Evolutionary conservation across 2,797 vertebrate species (phyloP), one percentile per base, ranked within the genome.

Genomic region (Leptodactylus fallax): DNA sequence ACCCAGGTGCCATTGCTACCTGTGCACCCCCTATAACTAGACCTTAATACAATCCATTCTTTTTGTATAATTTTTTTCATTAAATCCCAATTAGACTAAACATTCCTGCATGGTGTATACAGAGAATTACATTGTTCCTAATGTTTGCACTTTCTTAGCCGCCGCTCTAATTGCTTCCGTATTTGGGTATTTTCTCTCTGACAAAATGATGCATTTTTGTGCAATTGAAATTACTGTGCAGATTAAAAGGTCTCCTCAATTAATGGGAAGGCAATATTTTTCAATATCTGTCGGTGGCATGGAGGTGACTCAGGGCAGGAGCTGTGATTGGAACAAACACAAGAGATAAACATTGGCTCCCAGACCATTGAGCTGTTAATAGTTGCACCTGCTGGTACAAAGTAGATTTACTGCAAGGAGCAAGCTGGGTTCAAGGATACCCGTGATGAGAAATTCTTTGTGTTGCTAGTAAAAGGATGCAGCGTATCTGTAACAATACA

Each of bases 401-500:
- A 87, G 53, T 92, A 97, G 95, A 97, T 97, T 98, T 96, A 96
- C 94, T 94, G 93, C 93, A 92, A 85, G 83, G 92, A 93, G 90
- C 88, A 92, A 93, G 93, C 93, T 94, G 93, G 93, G 95, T 96
- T 98, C 97, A 97, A 97, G 96, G 96, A 94, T 94, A 95, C 92
- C 91, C 86, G 90, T 94, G 95, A 97, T 96, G 94, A 97, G 93
- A 96, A 96, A 97, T 96, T 94, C 92, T 95, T 95, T 92, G 92
- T 94, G 94, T 93, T 93, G 92, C 93, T 92, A 93, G 88, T 90
- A 93, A 95, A 96, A 94, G 92, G 91, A 93, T 94, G 86, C 87
- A 63, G 81, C 85, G 77, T 69, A 83, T 91, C 36, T 74, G 45
- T 67, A 14, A 14, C 69, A 25, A 0, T 80, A n/a, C 27, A 12